Evolutionary conservation across 2,888 invertebrate genomes (phyloP), one percentile per base, ranked within the genome.

Genomic region (Caenorhabditis japonica): DNA sequence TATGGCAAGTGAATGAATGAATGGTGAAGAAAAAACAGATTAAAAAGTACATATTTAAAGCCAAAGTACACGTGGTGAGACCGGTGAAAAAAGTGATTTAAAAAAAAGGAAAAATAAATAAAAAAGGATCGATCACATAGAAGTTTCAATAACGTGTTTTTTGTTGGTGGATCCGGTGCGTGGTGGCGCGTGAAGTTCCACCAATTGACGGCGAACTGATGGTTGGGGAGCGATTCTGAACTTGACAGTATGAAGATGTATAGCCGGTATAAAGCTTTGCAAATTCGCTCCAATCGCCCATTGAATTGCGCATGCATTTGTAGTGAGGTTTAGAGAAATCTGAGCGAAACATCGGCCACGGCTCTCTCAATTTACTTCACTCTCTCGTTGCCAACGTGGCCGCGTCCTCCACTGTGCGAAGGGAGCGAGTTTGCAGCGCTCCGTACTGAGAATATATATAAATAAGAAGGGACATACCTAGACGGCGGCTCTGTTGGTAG

Each of bases 141-240:
- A 62, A n/a, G 72, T 72, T 39, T 72, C 72, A 12, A 72, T 66
- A 21, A 66, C 59, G n/a, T 53, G 55, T 33, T 71, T 71, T 21
- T 44, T 56, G 19, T 30, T 30, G 41, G 19, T 21, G 23, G 55
- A 19, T 23, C 33, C 46, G 17, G 39, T 60, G 15, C 59, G 39
- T 3, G 59, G 58, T 3, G 68, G 52, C n/a, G 59, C 60, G 23
- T 60, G 69, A 4, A 69, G 61, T 17, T 70, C 70, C 13, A 70
- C 70, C 8, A 70, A 36, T 17, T 41, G 70, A 2, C 46, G 43
- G 0, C 36, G 38, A 19, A 36, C 30, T 4, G 56, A 23, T 36
- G 58, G 58, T 39, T 44, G 52, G 10, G 56, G 59, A 12, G 51
- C 25, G 17, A 39, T 39, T 39, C 30, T 30, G 30, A 10, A 30